These are phyloP conservation scores for Merops nubicus DNA, from an alignment of 2,113 vertebrate species.

Conservation along the genomic window DNA sequence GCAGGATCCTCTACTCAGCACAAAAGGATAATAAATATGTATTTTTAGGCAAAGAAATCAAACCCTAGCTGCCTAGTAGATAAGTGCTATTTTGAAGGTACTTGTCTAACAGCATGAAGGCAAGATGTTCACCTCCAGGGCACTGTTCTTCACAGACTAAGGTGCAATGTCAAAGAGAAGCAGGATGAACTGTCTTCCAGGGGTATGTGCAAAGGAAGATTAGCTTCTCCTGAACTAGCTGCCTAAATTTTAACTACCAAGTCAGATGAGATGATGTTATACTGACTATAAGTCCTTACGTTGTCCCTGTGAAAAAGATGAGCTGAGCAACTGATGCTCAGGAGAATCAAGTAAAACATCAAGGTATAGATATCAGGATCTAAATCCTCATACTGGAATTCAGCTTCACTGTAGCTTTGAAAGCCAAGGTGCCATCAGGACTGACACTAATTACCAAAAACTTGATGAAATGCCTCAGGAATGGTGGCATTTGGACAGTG, in stretches of 20 bases:
- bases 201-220: background rate
- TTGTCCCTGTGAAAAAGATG: background rate
- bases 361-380: background rate
- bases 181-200: background rate
- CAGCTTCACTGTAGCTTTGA: background rate
- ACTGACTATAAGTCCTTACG: background rate
- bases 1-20: background rate
- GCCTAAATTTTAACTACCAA: background rate
- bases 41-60: background rate
- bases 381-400: background rate
- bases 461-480: background rate
- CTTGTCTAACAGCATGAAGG: background rate
- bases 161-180: background rate
- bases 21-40: background rate
- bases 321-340: background rate
- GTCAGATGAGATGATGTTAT: background rate
- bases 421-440: background rate
- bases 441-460: background rate
- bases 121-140: background rate
- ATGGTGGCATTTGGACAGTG: background rate
- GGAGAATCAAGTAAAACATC: background rate
- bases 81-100: background rate
- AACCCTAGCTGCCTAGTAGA: background rate
- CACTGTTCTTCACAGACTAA: background rate
- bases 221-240: background rate